Base-by-base conservation (phyloP, 2,888 invertebrate species). In the Belgica antarctica region DNA sequence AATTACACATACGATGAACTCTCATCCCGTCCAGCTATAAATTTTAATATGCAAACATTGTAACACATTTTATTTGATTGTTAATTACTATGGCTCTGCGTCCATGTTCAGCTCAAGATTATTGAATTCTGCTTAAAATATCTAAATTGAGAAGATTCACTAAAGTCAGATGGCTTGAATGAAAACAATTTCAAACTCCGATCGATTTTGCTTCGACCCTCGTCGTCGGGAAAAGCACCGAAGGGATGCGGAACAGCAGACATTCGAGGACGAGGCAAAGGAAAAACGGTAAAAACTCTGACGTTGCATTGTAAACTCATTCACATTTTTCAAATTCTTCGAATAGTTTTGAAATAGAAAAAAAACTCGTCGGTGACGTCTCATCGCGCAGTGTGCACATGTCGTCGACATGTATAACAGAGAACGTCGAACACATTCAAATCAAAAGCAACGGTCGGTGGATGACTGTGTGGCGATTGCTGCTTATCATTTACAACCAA, bases 291-390 rank as follows among this genome's bases (percentile, higher is more conserved):
- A 63, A 41, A 34, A 34, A 15, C 36, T 22, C 63, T 36, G 34
- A 62, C 25, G 24, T 10, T 24, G 59, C 15, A 70, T 10, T 69
- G 70, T 70, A 70, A 70, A 70, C 41, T 47, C 70, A 27, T 34
- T 34, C 61, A 59, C 59, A 70, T 70, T 61, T 61, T 70, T 70
- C 24, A 52, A 70, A 70, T 70, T 25, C 27, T 70, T 70, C 17
- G 47, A 70, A 70, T 70, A 70, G 70, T 70, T 70, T 68, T 68
- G 57, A 68, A 68, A 59, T 68, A 68, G 70, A 25, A 69, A 70
- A 70, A 70, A 70, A 70, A 61, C 70, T 47, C 47, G 47, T 47
- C 24, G 36, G n/a, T 68, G 68, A 68, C 68, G 68, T 68, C 22
- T 66, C 62, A 62, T 41, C 41, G 52, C 22, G 22, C 12, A n/a